Percentiles rank a stretch among this genome's conserved stretches.
phyloP scores from a whole-genome alignment of 2,113 vertebrate genomes.

The Phylloscopus trochilus region DNA sequence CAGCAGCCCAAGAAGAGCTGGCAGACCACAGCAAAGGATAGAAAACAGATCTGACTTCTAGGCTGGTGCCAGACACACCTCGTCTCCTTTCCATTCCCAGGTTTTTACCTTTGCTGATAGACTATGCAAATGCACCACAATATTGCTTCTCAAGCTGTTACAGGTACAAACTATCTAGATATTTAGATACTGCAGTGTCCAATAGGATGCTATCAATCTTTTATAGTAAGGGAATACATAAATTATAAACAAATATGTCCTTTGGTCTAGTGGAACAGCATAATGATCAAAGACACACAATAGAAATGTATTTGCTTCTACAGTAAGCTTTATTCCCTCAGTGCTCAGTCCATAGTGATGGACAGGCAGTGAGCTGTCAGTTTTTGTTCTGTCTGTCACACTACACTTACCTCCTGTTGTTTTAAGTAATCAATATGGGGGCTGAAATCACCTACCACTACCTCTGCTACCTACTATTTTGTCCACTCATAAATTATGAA shows the following conservation, averaged over 20 bases:
- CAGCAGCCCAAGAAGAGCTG: neutral
- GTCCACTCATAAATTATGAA: constrained; percentile 98
- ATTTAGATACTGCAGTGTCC: constrained; percentile 64
- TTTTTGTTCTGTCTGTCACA: constrained; percentile 88
- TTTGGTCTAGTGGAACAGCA: constrained; percentile 74
- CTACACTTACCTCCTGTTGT: constrained; percentile 93
- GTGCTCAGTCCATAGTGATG: constrained; percentile 63
- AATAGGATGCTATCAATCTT: constrained; percentile 77
- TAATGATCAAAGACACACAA: constrained; percentile 79
- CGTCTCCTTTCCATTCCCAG: neutral
- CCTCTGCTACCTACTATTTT: constrained; percentile 94
- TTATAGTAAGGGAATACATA: constrained; percentile 76
- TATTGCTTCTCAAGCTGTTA: constrained; percentile 52
- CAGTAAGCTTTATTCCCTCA: constrained; percentile 61
- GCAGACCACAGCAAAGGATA: neutral
- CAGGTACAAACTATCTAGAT: constrained; percentile 70
- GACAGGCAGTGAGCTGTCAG: constrained; percentile 77
- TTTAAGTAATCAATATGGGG: constrained; percentile 96
- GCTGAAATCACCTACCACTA: constrained; percentile 92
- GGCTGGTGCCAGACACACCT: neutral
- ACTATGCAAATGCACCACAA: constrained; percentile 13
- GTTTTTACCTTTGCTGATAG: neutral
- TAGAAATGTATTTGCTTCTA: constrained; percentile 73
- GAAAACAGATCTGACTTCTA: neutral
- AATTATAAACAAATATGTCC: constrained; percentile 83